Evolutionary conservation across 2,888 invertebrate genomes (phyloP).

Genomic region (Clivina fossor): DNA sequence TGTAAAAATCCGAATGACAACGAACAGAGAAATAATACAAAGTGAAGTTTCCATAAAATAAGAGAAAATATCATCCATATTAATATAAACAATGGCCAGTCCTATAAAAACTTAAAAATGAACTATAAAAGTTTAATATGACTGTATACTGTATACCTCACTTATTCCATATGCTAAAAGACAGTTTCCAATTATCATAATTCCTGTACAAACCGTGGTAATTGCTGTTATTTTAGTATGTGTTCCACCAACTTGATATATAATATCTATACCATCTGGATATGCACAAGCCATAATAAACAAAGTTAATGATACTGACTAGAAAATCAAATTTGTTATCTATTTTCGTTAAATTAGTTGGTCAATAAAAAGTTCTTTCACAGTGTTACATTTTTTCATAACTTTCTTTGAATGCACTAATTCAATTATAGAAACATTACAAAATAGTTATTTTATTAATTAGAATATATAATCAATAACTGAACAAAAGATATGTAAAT

Average conservation of each 20-base stretch:
- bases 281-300: not conserved
- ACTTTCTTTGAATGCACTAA: no score
- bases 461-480: no score
- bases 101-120: slow-evolving; percentile 16
- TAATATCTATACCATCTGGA: not conserved
- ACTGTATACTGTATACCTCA: not conserved
- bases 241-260: slow-evolving; percentile 2
- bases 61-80: slow-evolving; percentile 12
- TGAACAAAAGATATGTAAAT: no score
- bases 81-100: slow-evolving; percentile 15
- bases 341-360: no score
- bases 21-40: slow-evolving; percentile 11
- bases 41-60: slow-evolving; percentile 23
- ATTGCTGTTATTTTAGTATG: not conserved
- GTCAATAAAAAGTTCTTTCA: no score
- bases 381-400: no score
- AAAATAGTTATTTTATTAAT: no score
- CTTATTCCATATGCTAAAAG: slow-evolving; percentile 15
- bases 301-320: not conserved
- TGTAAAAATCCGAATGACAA: not conserved
- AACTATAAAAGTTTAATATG: not conserved
- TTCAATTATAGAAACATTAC: no score
- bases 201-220: not conserved
- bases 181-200: not conserved
- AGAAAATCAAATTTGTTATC: not conserved